These are phyloP conservation scores for Eciton burchellii DNA, from an alignment of 1,140 invertebrate species.

Conservation along the genomic window DNA sequence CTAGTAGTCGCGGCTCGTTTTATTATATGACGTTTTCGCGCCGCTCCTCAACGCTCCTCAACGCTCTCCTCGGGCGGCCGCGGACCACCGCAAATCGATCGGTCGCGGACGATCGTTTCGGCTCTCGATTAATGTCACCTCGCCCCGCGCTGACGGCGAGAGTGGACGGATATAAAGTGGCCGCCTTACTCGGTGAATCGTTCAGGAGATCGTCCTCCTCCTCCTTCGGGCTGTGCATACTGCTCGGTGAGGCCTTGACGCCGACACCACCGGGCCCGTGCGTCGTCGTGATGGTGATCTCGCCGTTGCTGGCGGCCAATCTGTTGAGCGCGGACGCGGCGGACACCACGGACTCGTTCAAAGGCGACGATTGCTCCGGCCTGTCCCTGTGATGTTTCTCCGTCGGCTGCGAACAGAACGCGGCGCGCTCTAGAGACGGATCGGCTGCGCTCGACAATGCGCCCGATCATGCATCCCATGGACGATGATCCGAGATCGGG, in stretches of 20 bases:
- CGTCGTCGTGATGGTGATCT: constrained; percentile 92
- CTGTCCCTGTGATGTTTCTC: constrained; percentile 84
- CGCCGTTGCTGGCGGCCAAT: constrained; percentile 90
- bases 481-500: no score
- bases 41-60: constrained; percentile 20
- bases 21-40: constrained; percentile 56
- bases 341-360: constrained; percentile 84
- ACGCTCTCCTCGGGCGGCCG: no score
- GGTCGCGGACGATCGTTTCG: constrained; percentile 26
- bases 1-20: constrained; percentile 25
- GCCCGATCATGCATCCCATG: no score
- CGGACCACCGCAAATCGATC: constrained; percentile 22
- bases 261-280: constrained; percentile 85
- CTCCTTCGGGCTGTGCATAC: constrained; percentile 83
- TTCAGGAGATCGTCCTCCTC: constrained; percentile 90
- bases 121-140: constrained; percentile 25
- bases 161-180: background rate
- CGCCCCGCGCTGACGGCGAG: background rate
- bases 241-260: constrained; percentile 81
- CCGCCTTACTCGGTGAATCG: constrained; percentile 92
- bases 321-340: constrained; percentile 87
- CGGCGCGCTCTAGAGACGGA: constrained; percentile 55
- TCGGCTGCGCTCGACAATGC: no score
- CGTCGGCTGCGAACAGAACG: constrained; percentile 76
- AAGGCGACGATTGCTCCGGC: constrained; percentile 83